These are phyloP conservation scores for Carapus acus DNA, from an alignment of 2,797 vertebrate genomes.

Conservation along the genomic window DNA sequence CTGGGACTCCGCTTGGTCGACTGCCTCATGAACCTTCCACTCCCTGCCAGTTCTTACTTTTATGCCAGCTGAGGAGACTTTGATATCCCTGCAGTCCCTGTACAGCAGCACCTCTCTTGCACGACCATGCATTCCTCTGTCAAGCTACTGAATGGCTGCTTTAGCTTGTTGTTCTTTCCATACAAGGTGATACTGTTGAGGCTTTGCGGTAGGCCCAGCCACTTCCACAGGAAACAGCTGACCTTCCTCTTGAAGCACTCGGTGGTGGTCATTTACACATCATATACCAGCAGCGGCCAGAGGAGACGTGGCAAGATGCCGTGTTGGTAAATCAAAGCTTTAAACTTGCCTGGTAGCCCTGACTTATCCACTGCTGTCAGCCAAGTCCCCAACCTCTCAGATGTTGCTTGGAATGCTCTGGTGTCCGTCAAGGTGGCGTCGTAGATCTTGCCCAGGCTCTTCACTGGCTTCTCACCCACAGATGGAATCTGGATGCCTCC, in stretches of 20 bases:
- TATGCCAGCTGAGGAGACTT: neutral
- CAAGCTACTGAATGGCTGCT: no score
- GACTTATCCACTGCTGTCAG: slow-evolving; percentile 2
- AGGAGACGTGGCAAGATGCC: neutral
- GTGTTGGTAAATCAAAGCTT: slow-evolving; percentile 5
- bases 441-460: slow-evolving; percentile 9
- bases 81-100: neutral
- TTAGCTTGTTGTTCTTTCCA: neutral
- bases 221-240: neutral
- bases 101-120: neutral
- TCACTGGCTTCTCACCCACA: neutral
- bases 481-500: neutral
- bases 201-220: neutral
- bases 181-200: neutral
- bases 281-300: neutral
- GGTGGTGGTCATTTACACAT: neutral
- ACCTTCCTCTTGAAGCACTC: neutral
- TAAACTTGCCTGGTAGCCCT: slow-evolving; percentile 7
- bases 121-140: neutral
- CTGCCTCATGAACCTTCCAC: neutral
- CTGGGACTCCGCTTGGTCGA: neutral
- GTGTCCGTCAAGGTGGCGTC: slow-evolving; percentile 6
- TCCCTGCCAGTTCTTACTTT: slow-evolving; percentile 38
- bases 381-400: slow-evolving; percentile 1
- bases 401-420: neutral